Conservation (phyloP, 2,113 vertebrate genomes). For the Fukomys damarensis region DNA sequence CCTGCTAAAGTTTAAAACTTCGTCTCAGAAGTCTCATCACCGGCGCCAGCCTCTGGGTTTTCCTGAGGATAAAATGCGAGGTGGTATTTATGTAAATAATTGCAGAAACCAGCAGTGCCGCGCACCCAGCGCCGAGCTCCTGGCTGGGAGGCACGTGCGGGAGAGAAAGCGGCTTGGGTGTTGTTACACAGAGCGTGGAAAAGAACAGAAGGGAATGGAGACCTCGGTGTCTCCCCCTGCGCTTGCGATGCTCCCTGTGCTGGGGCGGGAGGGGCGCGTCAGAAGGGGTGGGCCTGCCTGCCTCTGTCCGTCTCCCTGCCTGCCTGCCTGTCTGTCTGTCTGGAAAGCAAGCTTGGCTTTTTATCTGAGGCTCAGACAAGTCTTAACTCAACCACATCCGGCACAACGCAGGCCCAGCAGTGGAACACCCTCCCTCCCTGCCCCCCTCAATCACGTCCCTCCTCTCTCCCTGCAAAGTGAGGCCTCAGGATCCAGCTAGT, state of each 20-base stretch:
- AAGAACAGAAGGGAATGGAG: background rate
- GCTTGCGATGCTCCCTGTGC: accelerated
- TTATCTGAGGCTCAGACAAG: background rate
- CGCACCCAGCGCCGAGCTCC: background rate
- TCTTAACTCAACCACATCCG: background rate
- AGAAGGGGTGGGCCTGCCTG: background rate
- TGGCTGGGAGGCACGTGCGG: background rate
- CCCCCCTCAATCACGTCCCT: background rate
- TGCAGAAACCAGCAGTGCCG: background rate
- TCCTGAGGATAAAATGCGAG: background rate
- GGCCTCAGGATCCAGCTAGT: background rate
- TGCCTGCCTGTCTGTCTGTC: background rate
- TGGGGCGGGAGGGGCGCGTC: background rate
- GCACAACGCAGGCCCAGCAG: background rate
- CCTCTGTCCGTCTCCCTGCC: background rate
- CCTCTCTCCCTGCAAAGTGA: background rate
- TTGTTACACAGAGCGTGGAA: background rate
- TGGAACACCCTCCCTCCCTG: no score
- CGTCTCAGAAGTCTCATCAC: background rate
- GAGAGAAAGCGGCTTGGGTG: background rate
- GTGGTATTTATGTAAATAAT: conserved; percentile 31
- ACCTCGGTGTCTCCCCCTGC: background rate
- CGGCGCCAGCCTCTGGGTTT: background rate
- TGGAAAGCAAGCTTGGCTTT: background rate
- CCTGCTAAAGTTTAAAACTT: background rate